phyloP scores from a whole-genome alignment of 2,797 vertebrate species.

The Ptychadena robeensis region DNA sequence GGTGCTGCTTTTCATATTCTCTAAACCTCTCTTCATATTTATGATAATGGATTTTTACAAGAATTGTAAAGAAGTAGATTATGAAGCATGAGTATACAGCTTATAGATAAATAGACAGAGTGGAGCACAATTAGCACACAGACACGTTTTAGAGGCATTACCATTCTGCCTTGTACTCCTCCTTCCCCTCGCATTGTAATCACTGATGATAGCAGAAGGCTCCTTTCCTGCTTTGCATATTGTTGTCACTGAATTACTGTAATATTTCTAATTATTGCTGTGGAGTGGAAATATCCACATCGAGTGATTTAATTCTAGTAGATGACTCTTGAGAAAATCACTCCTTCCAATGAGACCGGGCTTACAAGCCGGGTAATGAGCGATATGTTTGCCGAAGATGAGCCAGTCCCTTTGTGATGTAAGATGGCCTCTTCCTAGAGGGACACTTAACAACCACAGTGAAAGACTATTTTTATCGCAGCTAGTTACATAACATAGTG shows the following conservation, averaged over 20 bases:
- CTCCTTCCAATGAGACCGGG: conserved; percentile 68
- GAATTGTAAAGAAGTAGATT: background rate
- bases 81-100: background rate
- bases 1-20: background rate
- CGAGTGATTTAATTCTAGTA: conserved; percentile 73
- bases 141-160: background rate
- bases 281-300: conserved; percentile 71
- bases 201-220: conserved; percentile 57
- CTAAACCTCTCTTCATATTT: background rate
- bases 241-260: conserved; percentile 72
- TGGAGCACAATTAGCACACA: conserved; percentile 6
- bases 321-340: conserved; percentile 72
- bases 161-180: background rate
- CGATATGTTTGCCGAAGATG: background rate
- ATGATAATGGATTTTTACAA: background rate
- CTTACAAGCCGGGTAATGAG: conserved; percentile 47
- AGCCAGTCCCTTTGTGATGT: background rate
- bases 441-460: background rate
- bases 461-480: background rate
- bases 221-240: conserved; percentile 25
- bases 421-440: background rate
- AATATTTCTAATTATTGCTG: conserved; percentile 70
- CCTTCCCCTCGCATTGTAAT: conserved; percentile 60
- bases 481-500: background rate
- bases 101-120: background rate